A percentile compares a stretch with the other conserved stretches of the same genome.
These are phyloP conservation scores for Pyrocoelia pectoralis DNA, from an alignment of 2,888 invertebrate genomes.

Conservation along the genomic window DNA sequence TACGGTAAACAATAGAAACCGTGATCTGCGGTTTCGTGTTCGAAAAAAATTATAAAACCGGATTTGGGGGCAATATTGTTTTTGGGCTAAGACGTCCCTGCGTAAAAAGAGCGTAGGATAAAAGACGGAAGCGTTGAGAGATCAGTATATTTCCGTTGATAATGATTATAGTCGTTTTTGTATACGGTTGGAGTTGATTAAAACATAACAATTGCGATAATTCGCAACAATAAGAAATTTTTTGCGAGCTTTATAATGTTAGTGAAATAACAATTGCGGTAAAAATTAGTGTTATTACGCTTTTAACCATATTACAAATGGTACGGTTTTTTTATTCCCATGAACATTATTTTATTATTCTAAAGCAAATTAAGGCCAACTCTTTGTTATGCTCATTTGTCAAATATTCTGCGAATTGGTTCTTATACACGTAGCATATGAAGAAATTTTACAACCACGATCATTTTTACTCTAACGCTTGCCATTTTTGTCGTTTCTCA, in stretches of 20 bases:
- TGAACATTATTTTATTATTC: no score
- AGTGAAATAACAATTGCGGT: no score
- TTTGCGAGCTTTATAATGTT: neutral
- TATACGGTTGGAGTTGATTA: conserved; percentile 16
- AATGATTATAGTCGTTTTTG: conserved; percentile 17
- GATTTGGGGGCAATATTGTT: neutral
- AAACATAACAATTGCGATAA: conserved; percentile 14
- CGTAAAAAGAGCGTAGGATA: conserved; percentile 18
- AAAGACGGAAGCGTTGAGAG: conserved; percentile 25
- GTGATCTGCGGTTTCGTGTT: neutral
- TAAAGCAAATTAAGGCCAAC: no score
- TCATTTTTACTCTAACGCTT: no score
- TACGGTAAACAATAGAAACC: neutral
- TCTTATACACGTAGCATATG: no score
- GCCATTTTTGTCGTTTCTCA: no score
- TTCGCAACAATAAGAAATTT: conserved; percentile 13
- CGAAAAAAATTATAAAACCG: neutral
- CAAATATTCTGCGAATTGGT: no score
- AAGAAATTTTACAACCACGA: no score
- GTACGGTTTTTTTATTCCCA: no score
- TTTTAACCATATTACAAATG: no score
- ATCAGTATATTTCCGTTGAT: conserved; percentile 33
- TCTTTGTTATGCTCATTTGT: no score
- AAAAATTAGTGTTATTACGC: no score
- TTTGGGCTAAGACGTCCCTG: neutral